Base-by-base conservation (phyloP, 2,113 vertebrate genomes). In the Pomatostomus ruficeps region DNA sequence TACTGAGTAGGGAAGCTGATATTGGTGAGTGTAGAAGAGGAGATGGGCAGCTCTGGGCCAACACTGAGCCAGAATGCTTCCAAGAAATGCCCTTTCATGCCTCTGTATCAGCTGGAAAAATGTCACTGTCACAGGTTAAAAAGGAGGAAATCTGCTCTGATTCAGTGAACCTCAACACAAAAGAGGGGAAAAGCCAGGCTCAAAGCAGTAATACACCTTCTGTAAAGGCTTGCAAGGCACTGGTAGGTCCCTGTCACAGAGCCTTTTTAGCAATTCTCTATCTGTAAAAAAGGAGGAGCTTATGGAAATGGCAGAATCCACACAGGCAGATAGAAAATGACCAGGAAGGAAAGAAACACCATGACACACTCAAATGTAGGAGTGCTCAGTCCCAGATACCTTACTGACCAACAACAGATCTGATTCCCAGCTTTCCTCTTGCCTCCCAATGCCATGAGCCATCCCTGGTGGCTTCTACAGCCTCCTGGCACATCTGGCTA, bases 381-480 rank as follows among this genome's bases (percentile, higher is more conserved):
- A 86, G 28, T 1, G 2, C 29, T 70, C 16, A n/a, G 54, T 49
- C 29, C 31, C 10, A 19, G 54, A 31, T 0, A 25, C 1, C 0
- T 65, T 65, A 65, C 12, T 1, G 3, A 79, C 40, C 46, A 86
- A 62, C 35, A 49, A 21, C 22, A 51, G 35, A 54, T 38, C 1
- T 28, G 7, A 83, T 45, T 49, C 43, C 55, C 65, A 87, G 46
- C 62, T 58, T 71, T 62, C 15, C 22, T 48, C 80, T 63, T 21
- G 31, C 24, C 31, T 74, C 54, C 52, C 75, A 74, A 38, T 0
- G 1, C n/a, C 1, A 0, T 0, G 2, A 67, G 79, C 46, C n/a
- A 65, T 7, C 46, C 38, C 22, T 25, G 17, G 36, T 42, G 43
- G 40, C 45, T 68, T 83, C 80, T 31, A 36, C 42, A 93, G 71